phyloP scores from a whole-genome alignment of 2,888 invertebrate species.

The Platypus cylindrus region DNA sequence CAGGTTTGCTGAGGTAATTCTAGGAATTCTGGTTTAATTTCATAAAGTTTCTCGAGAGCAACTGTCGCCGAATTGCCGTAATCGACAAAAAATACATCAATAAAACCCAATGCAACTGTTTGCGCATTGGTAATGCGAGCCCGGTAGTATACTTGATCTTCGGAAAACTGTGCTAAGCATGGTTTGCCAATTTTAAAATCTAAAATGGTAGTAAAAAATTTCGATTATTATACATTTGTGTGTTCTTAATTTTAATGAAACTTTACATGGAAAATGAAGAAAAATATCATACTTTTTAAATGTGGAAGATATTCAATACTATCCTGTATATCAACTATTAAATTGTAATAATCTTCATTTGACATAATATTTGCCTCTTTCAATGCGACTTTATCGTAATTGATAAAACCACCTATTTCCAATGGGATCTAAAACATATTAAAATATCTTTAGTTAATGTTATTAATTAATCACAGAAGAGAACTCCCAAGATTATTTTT shows the following conservation, averaged over 20 bases:
- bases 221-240: neutral
- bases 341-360: slow-evolving; percentile 33
- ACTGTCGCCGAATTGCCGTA: slow-evolving; percentile 55
- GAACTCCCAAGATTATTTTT: too few species aligned
- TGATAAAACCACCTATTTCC: slow-evolving; percentile 27
- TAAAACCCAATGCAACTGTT: slow-evolving; percentile 27
- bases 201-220: neutral
- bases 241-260: too few species aligned
- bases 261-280: too few species aligned
- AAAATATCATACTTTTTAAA: slow-evolving; percentile 35
- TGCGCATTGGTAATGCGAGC: slow-evolving; percentile 46
- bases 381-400: slow-evolving; percentile 23
- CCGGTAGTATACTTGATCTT: slow-evolving; percentile 60
- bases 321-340: slow-evolving; percentile 41
- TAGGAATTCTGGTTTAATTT: slow-evolving; percentile 39
- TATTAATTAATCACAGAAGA: too few species aligned
- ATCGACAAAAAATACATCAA: slow-evolving; percentile 60
- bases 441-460: too few species aligned
- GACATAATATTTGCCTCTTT: slow-evolving; percentile 12
- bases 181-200: slow-evolving; percentile 35
- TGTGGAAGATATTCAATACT: slow-evolving; percentile 34
- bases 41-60: slow-evolving; percentile 35
- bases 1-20: slow-evolving; percentile 41
- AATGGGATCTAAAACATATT: slow-evolving; percentile 8
- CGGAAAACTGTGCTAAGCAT: slow-evolving; percentile 49